phyloP scores from a whole-genome alignment of 2,888 invertebrate species.

The Calliscelio sp. region DNA sequence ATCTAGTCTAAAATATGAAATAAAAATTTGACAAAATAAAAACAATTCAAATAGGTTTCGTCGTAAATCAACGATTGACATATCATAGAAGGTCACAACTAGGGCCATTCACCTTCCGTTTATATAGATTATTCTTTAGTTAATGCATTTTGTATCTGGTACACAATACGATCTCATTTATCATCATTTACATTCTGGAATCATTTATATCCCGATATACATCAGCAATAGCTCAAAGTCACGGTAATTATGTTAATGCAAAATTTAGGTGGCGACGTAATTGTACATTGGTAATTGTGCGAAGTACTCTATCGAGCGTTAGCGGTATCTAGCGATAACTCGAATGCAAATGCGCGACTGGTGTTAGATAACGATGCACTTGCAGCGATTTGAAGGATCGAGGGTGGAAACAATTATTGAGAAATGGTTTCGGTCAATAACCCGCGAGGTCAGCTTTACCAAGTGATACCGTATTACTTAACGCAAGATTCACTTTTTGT shows the following conservation, averaged over 20 bases:
- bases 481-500: not conserved
- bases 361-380: slow-evolving; percentile 55
- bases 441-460: slow-evolving; percentile 39
- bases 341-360: slow-evolving; percentile 53
- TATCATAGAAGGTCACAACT: no score
- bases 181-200: no score
- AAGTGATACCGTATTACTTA: no score
- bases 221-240: slow-evolving; percentile 18
- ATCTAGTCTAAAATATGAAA: no score
- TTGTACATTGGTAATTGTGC: slow-evolving; percentile 37
- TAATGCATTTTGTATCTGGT: no score
- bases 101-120: no score
- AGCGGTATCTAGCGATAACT: slow-evolving; percentile 57
- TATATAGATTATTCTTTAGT: no score
- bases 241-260: slow-evolving; percentile 30
- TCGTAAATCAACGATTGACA: no score
- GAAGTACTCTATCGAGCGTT: slow-evolving; percentile 27
- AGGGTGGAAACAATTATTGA: slow-evolving; percentile 70
- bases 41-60: no score
- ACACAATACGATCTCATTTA: no score
- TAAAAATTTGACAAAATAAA: no score
- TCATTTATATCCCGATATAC: not conserved
- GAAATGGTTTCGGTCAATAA: slow-evolving; percentile 64
- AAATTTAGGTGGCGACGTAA: slow-evolving; percentile 47
- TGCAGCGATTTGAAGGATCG: slow-evolving; percentile 16